Base-by-base conservation (phyloP, 2,113 vertebrate genomes). In the Ursus arctos region DNA sequence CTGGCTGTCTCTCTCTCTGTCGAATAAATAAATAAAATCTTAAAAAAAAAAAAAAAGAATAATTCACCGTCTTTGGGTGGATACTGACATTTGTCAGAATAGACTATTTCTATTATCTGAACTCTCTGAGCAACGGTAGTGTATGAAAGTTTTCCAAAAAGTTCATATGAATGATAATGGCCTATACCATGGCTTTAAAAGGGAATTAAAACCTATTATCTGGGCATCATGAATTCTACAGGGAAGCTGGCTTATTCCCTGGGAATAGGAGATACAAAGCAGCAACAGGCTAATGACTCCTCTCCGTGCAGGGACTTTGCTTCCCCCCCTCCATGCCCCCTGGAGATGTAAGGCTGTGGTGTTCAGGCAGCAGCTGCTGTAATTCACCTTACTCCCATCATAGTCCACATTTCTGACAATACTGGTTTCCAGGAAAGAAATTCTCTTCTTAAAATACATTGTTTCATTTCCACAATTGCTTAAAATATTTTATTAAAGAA, bases 401-500 rank as follows among this genome's bases (percentile, higher is more conserved):
- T 3, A 21, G 51, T 4, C 47, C 49, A 57, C 6, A 11, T 33
- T 43, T 53, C 88, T 65, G 71, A 88, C 49, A 65, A 55, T 1
- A 49, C 10, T n/a, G 6, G 28, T 43, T 77, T 88, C 63, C 36
- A 82, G 47, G 47, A 87, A 93, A 74, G 67, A 91, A 74, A 31
- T 2, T 21, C 26, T 7, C 31, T 80, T 59, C 88, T 49, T 22
- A 85, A 92, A 93, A 72, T 47, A 36, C 6, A 40, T 2, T 33
- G 9, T 79, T 95, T 57, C 79, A 94, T 69, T 91, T 86, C 22
- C n/a, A 92, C 31, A 74, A 21, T 11, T 82, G 36, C 51, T 85
- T 81, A 95, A 98, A 92, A 89, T 36, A 96, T 65, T 92, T 92
- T 90, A 90, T 80, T 88, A 47, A 95, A 85, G 40, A 36, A 81